phyloP scores from a whole-genome alignment of 2,888 invertebrate genomes.

The Zelleria hepariella region DNA sequence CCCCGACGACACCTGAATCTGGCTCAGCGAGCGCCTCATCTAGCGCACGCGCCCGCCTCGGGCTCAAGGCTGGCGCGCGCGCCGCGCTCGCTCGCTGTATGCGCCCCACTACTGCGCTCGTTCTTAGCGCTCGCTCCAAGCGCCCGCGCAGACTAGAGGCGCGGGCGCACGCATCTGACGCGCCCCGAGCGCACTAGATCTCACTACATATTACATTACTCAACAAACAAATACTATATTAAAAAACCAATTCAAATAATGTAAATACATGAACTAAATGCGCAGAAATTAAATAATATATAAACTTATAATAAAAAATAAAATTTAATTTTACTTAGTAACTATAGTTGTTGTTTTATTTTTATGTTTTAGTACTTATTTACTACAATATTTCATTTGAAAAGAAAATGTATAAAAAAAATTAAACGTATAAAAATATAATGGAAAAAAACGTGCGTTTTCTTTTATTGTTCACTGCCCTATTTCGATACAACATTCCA shows the following conservation, averaged over 20 bases:
- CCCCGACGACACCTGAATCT: slow-evolving; percentile 76
- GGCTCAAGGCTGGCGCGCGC: slow-evolving; percentile 59
- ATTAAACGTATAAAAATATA: slow-evolving; percentile 4
- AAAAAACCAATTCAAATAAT: slow-evolving; percentile 1
- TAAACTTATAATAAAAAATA: background rate
- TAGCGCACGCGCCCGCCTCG: slow-evolving; percentile 61
- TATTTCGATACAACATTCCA: too few relatives aligned
- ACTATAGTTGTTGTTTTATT: background rate
- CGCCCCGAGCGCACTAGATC: too few relatives aligned
- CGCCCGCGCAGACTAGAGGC: too few relatives aligned
- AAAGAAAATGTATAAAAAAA: slow-evolving; percentile 5
- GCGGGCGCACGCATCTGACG: too few relatives aligned
- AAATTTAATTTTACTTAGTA: slow-evolving; percentile 1
- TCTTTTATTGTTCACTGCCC: background rate
- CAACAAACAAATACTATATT: background rate
- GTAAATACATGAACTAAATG: slow-evolving; percentile 4
- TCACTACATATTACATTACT: too few relatives aligned
- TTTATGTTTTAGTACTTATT: background rate
- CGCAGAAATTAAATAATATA: background rate
- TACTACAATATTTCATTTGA: background rate
- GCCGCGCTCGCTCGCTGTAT: slow-evolving; percentile 40
- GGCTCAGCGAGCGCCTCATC: slow-evolving; percentile 81
- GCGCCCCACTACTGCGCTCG: too few relatives aligned
- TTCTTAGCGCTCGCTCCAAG: too few relatives aligned
- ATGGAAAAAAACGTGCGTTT: background rate